Conservation (phyloP, 2,797 vertebrate species). For the Squalus acanthias region DNA sequence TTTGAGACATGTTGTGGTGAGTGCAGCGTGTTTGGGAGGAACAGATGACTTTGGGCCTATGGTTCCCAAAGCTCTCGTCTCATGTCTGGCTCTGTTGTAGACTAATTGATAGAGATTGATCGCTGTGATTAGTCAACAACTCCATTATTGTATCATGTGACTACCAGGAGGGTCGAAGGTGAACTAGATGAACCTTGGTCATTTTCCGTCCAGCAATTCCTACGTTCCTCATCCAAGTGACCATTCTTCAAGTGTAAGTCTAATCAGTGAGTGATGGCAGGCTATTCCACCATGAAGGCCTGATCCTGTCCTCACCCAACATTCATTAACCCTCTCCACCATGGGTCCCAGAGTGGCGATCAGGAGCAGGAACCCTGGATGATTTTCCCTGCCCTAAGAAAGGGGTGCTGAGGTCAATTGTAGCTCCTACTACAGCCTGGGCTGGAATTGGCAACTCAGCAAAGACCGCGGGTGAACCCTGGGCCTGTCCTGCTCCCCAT, state of each 20-base stretch:
- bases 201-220: neutral
- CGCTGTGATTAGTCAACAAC: neutral
- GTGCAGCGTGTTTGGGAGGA: neutral
- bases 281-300: no score
- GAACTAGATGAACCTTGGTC: neutral
- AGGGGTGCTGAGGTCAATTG: neutral
- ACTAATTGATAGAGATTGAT: neutral
- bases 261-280: no score
- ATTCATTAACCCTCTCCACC: neutral
- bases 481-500: neutral
- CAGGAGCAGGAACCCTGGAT: neutral
- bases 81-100: neutral
- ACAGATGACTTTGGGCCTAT: neutral
- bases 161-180: neutral
- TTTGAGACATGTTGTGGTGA: neutral
- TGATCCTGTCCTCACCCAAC: no score
- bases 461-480: neutral
- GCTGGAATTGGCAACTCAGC: neutral
- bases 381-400: neutral
- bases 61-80: neutral
- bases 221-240: neutral
- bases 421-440: neutral
- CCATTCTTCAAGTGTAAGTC: neutral
- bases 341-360: no score
- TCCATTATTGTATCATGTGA: no score